These are phyloP conservation scores for Pogona vitticeps DNA, from an alignment of 2,113 vertebrate genomes.

Conservation along the genomic window DNA sequence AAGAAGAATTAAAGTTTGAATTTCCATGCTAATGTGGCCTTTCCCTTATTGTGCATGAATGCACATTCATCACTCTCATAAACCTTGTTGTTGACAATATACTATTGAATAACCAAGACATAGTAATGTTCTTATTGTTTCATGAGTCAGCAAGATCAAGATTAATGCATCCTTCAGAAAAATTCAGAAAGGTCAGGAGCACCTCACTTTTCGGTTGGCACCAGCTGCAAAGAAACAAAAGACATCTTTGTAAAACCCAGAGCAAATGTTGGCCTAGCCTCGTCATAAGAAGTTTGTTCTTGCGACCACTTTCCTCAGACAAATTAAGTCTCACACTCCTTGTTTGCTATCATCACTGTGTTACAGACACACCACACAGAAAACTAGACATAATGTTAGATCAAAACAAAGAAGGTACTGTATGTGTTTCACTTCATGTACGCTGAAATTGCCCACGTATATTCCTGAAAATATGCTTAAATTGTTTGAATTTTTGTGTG, in stretches of 20 bases:
- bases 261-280: background rate
- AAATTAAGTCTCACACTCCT: background rate
- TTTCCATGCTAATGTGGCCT: conserved; percentile 85
- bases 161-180: conserved; percentile 63
- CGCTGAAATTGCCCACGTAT: background rate
- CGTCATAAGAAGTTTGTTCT: background rate
- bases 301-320: background rate
- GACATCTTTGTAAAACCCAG: background rate
- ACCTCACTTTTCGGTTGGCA: conserved; percentile 22
- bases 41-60: conserved; percentile 74
- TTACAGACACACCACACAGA: background rate
- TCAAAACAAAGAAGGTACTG: background rate
- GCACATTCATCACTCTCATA: conserved; percentile 74
- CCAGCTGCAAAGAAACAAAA: conserved; percentile 23
- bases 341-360: background rate
- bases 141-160: conserved; percentile 58
- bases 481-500: background rate
- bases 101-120: conserved; percentile 61
- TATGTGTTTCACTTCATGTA: background rate
- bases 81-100: conserved; percentile 63
- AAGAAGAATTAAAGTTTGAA: conserved; percentile 80
- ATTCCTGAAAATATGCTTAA: background rate
- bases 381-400: background rate
- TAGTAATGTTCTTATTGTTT: conserved; percentile 66
- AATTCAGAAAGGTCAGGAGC: conserved; percentile 68